A percentile compares a stretch with the other conserved stretches of the same genome.
Evolutionary conservation across 2,888 invertebrate species (phyloP).

Genomic region (Limenitis arthemis): DNA sequence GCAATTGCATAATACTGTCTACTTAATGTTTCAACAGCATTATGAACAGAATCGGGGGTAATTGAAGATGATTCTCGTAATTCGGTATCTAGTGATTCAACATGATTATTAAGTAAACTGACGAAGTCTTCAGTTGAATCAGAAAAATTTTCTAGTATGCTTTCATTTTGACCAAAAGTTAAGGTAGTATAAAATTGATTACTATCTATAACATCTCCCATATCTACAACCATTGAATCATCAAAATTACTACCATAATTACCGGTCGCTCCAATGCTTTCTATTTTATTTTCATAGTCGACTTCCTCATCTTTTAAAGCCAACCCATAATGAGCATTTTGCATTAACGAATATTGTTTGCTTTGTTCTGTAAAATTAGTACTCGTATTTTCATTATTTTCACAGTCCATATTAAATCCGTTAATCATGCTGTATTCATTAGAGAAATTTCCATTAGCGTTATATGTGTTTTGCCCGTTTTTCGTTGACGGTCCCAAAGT

Average conservation of each 20-base stretch:
- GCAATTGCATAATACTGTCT: slow-evolving; percentile 69
- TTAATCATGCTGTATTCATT: slow-evolving; percentile 80
- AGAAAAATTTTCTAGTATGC: slow-evolving; percentile 82
- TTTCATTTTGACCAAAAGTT: slow-evolving; percentile 85
- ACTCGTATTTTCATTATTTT: slow-evolving; percentile 74
- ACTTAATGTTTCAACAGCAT: slow-evolving; percentile 76
- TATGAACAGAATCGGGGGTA: slow-evolving; percentile 76
- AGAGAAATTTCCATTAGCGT: slow-evolving; percentile 76
- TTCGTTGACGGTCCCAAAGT: slow-evolving; percentile 77
- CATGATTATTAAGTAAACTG: slow-evolving; percentile 81
- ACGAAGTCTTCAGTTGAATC: slow-evolving; percentile 87
- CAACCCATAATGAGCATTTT: slow-evolving; percentile 86
- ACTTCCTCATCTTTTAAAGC: slow-evolving; percentile 87
- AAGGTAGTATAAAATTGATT: slow-evolving; percentile 87
- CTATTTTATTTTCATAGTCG: slow-evolving; percentile 83
- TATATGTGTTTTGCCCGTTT: slow-evolving; percentile 82
- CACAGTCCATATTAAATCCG: slow-evolving; percentile 83
- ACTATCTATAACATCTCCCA: slow-evolving; percentile 85
- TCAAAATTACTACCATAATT: slow-evolving; percentile 77
- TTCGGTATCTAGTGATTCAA: slow-evolving; percentile 77
- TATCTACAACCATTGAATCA: slow-evolving; percentile 88
- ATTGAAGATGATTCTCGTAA: slow-evolving; percentile 81
- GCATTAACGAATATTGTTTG: slow-evolving; percentile 85
- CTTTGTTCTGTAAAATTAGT: slow-evolving; percentile 67
- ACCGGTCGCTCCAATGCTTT: slow-evolving; percentile 75